Base-by-base conservation (phyloP, 2,888 invertebrate species). In the Amphipoea lucens region DNA sequence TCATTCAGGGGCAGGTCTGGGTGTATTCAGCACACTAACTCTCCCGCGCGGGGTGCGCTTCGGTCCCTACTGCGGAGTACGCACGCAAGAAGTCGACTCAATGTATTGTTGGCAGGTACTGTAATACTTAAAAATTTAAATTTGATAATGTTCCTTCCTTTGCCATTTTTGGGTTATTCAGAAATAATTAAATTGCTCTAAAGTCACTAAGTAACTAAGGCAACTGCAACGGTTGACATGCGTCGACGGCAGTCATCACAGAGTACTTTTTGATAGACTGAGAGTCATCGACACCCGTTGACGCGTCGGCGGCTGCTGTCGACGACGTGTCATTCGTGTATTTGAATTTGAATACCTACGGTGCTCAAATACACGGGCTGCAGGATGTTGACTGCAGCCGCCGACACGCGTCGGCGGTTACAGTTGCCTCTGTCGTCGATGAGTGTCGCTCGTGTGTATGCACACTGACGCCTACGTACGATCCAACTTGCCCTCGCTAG, bases 81-180 rank as follows among this genome's bases (percentile, higher is more conserved):
- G 83, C 40, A 89, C 91, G 0, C 74, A 90, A 2, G 74, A 88
- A 0, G 83, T 91, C 5, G 86, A 88, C 51, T 94, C 96, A 0
- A 86, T 86, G 74, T 96, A 96, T 76, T 94, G 95, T 78, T 96
- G 96, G 96, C 96, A 96, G 95, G 96, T 71, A 71, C 70, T 20
- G 29, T 68, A 42, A 67, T 40, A 29, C 29, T 2, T 62, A 62
- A 6, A 29, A 62, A 29, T 5, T 5, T 12, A 12, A 60, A 14
- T 29, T n/a, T 60, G n/a, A n/a, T n/a, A 57, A 65, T 23, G 40
- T 12, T 40, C 2, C 7, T n/a, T 12, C 4, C 5, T 48, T 48
- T 68, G 29, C 9, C 4, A 45, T 17, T 45, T 1, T 40, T 42
- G 29, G 1, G 5, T 1, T 20, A 48, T 45, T 45, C n/a, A n/a